These are phyloP conservation scores for Microplitis manilae DNA, from an alignment of 2,888 invertebrate genomes.

Conservation along the genomic window DNA sequence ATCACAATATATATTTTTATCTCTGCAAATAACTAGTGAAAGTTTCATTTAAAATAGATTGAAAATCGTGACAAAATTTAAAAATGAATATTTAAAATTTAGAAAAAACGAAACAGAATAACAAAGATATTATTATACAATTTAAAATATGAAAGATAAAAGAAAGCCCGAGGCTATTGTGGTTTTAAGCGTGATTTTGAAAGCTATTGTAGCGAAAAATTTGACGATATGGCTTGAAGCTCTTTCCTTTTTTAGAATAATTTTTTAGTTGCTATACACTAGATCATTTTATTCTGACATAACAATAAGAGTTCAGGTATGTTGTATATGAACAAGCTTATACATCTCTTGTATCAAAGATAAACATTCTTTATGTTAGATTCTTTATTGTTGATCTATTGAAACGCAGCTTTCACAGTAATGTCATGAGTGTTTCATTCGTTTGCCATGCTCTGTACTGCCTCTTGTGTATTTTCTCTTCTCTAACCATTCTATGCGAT, in stretches of 20 bases:
- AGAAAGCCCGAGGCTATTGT: not conserved
- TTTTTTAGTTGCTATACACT: not conserved
- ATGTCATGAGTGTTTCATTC: not conserved
- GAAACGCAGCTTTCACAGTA: not conserved
- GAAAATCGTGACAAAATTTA: not conserved
- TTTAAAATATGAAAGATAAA: constrained; percentile 6
- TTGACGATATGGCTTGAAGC: constrained; percentile 1
- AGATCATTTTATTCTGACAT: not conserved
- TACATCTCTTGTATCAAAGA: not conserved
- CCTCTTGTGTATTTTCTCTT: not conserved
- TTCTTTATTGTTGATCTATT: not conserved
- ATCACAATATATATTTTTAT: not conserved
- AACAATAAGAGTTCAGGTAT: not conserved
- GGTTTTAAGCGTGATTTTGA: not conserved
- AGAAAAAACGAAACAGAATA: not conserved
- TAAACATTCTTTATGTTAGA: not conserved
- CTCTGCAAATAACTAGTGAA: not conserved
- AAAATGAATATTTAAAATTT: not conserved
- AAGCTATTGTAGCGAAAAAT: not conserved
- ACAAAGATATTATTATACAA: not conserved
- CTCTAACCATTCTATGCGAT: not conserved
- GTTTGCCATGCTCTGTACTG: not conserved
- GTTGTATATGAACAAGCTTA: not conserved
- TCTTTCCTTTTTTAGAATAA: not conserved
- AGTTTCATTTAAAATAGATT: not conserved